A percentile compares a stretch with the other conserved stretches of the same genome.
Evolutionary conservation across 2,113 vertebrate genomes (phyloP).

Genomic region (Saccopteryx bilineata): DNA sequence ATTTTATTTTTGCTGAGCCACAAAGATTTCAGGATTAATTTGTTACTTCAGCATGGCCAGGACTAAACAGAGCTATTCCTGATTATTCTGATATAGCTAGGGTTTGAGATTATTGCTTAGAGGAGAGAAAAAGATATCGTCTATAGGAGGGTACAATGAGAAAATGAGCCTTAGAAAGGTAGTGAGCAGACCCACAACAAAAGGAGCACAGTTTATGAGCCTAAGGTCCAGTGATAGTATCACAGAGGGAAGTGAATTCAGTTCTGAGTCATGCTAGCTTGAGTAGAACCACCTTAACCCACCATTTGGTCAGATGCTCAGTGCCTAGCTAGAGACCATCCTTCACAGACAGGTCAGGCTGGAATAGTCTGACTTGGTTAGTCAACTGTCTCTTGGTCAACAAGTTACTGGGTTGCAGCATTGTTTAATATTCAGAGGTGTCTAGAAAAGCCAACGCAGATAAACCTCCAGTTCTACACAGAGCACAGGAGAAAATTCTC

Average conservation of each 20-base stretch:
- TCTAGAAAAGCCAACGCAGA: not conserved
- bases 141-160: not conserved
- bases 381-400: not conserved
- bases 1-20: not conserved
- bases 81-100: not conserved
- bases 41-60: not conserved
- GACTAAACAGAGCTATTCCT: not conserved
- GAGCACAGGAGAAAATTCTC: not conserved
- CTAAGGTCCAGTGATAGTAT: not conserved
- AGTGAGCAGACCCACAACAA: not conserved
- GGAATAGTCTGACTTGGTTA: not conserved
- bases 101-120: not conserved
- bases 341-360: not conserved
- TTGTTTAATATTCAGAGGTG: not conserved
- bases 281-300: not conserved
- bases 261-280: not conserved
- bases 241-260: not conserved
- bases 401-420: not conserved
- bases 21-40: conserved; percentile 11
- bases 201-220: not conserved
- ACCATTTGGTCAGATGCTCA: not conserved
- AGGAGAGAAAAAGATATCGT: not conserved
- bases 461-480: not conserved
- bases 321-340: not conserved
- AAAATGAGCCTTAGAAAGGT: not conserved